Evolutionary conservation across 2,113 vertebrate species (phyloP), one percentile per base, ranked within the genome.

Genomic region (Sinocyclocheilus anophthalmus): DNA sequence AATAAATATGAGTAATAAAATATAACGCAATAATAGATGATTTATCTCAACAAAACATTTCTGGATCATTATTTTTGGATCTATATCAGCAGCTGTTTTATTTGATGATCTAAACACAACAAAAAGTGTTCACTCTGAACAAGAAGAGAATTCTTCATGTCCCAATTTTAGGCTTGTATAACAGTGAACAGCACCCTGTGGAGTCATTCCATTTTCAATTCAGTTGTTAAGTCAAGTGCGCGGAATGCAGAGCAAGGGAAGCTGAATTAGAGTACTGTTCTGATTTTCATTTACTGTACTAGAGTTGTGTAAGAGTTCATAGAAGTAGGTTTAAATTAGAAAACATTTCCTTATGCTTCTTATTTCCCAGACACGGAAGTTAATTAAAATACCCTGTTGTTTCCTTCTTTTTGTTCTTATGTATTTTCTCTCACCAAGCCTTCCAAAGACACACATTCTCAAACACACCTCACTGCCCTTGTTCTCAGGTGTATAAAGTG

Each of bases 161-260:
- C 14, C 59, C n/a, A 26, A 42, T 80, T 80, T 80, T 63, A 24
- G 37, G n/a, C 37, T 81, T 26, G 33, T 45, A 63, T 63, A 45
- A 42, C 37, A 8, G n/a, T 45, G 78, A 65, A 81, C 78, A 65
- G 45, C 79, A 81, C 59, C 79, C 59, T 26, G n/a, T 67, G 59
- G 59, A 81, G 79, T 81, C 59, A 81, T 67, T 81, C 39, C 59
- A 67, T 48, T 65, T 80, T 65, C 42, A 67, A 67, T 18, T 81
- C 39, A 65, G 37, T 81, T 77, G 45, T 33, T 81, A 65, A 81
- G 59, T 81, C 57, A 67, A 81, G 39, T 48, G 79, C 9, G 13
- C n/a, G 26, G 26, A 67, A 81, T 12, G 3, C 37, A 65, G 59
- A 26, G 39, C 22, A 18, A 65, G 3, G 10, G n/a, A 30, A 22